These are phyloP conservation scores for Punctoribates punctum DNA, from an alignment of 2,888 invertebrate species.

Conservation along the genomic window DNA sequence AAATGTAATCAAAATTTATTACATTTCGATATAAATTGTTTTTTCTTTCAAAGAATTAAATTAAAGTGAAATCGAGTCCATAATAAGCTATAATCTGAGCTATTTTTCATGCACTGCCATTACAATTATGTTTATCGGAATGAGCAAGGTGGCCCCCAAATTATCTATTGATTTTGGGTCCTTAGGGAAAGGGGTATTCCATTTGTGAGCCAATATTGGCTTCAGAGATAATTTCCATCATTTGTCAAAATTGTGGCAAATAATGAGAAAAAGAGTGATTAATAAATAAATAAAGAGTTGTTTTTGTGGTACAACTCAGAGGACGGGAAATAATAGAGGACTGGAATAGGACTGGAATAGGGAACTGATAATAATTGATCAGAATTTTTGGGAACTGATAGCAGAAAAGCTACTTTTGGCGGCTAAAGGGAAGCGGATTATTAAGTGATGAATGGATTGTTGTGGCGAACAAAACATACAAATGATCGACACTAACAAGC, in stretches of 20 bases:
- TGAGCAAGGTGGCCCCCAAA: background rate
- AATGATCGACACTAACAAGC: conserved; percentile 31
- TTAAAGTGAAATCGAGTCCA: no score
- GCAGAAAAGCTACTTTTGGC: background rate
- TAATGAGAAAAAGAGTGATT: no score
- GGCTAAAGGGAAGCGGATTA: conserved; percentile 7
- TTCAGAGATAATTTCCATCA: no score
- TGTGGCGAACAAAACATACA: background rate
- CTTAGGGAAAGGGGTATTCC: no score
- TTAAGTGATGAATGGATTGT: conserved; percentile 29
- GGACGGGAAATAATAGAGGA: background rate
- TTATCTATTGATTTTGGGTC: no score
- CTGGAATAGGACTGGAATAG: background rate
- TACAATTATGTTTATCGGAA: background rate
- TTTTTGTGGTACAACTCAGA: background rate
- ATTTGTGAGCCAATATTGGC: no score
- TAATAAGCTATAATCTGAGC: no score
- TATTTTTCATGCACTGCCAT: no score
- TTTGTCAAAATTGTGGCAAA: no score
- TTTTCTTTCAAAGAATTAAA: no score
- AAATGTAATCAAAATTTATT: background rate
- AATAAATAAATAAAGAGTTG: conserved; percentile 2
- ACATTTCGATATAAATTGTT: no score
- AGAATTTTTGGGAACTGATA: background rate
- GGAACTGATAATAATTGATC: background rate